Evolutionary conservation across 1,140 invertebrate species (phyloP).

Genomic region (Lepidurus arcticus): DNA sequence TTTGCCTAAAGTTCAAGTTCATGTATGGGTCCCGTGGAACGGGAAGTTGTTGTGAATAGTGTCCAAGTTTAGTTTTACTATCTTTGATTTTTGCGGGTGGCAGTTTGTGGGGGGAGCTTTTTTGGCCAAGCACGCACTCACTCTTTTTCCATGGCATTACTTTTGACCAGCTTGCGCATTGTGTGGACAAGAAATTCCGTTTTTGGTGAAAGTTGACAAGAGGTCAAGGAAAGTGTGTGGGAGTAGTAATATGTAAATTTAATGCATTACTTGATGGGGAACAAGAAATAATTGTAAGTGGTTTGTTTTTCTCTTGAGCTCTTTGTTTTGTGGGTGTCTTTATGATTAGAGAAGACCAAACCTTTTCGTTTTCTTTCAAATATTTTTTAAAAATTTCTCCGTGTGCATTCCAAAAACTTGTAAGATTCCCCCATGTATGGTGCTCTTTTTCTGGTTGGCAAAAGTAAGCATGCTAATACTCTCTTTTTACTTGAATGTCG

Average conservation of each 20-base stretch:
- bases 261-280: not conserved
- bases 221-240: not conserved
- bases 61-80: not conserved
- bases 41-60: not conserved
- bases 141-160: too few species aligned
- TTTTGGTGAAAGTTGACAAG: not conserved
- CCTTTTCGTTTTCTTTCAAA: not conserved
- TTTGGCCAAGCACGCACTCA: too few species aligned
- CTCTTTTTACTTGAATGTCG: not conserved
- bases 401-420: not conserved
- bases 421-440: slow-evolving; percentile 1
- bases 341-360: not conserved
- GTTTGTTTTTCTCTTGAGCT: not conserved
- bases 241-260: not conserved
- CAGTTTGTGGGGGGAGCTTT: too few species aligned
- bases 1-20: not conserved
- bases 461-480: slow-evolving; percentile 10
- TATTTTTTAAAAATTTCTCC: not conserved
- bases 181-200: not conserved
- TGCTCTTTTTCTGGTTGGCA: slow-evolving; percentile 5
- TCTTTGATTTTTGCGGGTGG: not conserved
- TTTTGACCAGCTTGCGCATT: too few species aligned
- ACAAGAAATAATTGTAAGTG: not conserved
- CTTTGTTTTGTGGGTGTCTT: not conserved
- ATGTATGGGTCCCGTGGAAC: not conserved